Percentiles rank a stretch among this genome's conserved stretches.
These are phyloP conservation scores for Sarcophilus harrisii DNA, from an alignment of 2,797 vertebrate genomes.

Conservation along the genomic window DNA sequence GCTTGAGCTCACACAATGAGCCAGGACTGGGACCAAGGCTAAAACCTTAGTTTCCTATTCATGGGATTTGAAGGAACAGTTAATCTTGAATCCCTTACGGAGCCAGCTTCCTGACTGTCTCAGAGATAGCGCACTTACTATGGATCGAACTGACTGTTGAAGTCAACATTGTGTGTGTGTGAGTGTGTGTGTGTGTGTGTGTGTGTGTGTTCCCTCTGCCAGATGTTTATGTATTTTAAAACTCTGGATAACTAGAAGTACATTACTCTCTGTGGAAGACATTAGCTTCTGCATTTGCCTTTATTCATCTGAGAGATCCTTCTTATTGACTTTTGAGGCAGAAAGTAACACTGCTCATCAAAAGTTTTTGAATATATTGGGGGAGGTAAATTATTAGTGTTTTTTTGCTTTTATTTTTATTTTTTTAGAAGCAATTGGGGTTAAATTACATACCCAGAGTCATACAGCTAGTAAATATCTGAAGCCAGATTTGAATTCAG, in stretches of 20 bases:
- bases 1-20: neutral
- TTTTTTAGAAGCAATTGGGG: neutral
- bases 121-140: neutral
- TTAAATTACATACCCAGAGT: neutral
- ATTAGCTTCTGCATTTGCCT: neutral
- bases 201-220: neutral
- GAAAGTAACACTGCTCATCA: neutral
- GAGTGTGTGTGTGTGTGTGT: neutral
- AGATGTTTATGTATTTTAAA: neutral
- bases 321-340: neutral
- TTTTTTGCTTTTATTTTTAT: neutral
- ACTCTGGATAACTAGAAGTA: neutral
- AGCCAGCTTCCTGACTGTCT: neutral
- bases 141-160: neutral
- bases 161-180: neutral
- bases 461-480: neutral
- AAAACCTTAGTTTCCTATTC: constrained; percentile 13
- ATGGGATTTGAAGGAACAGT: neutral
- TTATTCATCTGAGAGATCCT: neutral
- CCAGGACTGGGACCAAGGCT: neutral
- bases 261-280: neutral
- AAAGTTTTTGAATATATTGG: neutral
- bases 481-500: neutral
- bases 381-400: neutral
- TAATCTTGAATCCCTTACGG: constrained; percentile 25